A percentile compares a stretch with the other conserved stretches of the same genome.
Conservation (phyloP, 1,140 invertebrate genomes). For the Achroia grisella region DNA sequence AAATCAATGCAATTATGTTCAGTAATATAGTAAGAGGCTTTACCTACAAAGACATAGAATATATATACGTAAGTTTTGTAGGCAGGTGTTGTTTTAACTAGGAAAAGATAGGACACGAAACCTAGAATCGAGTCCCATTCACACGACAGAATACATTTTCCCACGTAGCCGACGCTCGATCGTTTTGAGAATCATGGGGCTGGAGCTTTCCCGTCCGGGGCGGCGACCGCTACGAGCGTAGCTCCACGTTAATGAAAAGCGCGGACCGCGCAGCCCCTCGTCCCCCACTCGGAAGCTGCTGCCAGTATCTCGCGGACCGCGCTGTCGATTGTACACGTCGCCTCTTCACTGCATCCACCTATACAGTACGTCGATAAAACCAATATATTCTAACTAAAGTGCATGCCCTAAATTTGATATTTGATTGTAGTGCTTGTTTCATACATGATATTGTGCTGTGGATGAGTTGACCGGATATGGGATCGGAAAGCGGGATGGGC, state of each 20-base stretch:
- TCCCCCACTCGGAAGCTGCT: slow-evolving; percentile 48
- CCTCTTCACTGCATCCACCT: slow-evolving; percentile 13
- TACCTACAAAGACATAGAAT: too few relatives aligned
- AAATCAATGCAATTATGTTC: too few relatives aligned
- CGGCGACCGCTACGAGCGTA: slow-evolving; percentile 46
- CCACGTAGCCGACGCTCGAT: slow-evolving; percentile 1
- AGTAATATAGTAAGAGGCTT: too few relatives aligned
- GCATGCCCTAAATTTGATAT: slow-evolving; percentile 19
- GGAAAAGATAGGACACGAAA: too few relatives aligned
- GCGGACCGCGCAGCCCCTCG: slow-evolving; percentile 58
- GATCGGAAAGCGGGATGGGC: slow-evolving; percentile 42
- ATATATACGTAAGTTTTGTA: too few relatives aligned
- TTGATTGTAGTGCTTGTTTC: slow-evolving; percentile 36
- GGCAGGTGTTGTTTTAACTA: too few relatives aligned
- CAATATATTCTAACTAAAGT: slow-evolving; percentile 25
- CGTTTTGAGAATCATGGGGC: slow-evolving; percentile 24
- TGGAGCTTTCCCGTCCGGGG: slow-evolving; percentile 47
- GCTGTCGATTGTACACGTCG: slow-evolving; percentile 48
- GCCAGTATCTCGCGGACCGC: slow-evolving; percentile 61
- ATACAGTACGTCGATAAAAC: slow-evolving; percentile 21
- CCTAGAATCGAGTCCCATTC: background rate
- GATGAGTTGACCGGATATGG: slow-evolving; percentile 24
- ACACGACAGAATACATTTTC: slow-evolving; percentile 4
- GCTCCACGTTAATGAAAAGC: slow-evolving; percentile 49
- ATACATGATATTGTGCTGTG: slow-evolving; percentile 35